Evolutionary conservation across 2,888 invertebrate genomes (phyloP).

Genomic region (Arctia plantaginis): DNA sequence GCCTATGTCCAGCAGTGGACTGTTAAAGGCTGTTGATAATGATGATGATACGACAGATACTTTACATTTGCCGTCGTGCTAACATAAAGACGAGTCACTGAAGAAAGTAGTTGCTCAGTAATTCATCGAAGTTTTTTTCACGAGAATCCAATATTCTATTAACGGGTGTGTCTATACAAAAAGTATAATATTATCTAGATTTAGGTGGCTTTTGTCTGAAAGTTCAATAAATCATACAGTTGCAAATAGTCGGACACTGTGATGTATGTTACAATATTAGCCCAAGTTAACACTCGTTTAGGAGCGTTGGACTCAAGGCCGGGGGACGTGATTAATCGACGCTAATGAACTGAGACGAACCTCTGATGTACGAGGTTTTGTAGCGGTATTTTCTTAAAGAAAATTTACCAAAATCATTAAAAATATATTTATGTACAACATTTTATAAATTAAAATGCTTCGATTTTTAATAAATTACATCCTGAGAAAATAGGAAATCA

Average conservation of each 20-base stretch:
- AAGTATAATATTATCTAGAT: not conserved
- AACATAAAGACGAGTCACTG: not conserved
- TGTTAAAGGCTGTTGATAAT: no score
- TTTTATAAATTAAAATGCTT: not conserved
- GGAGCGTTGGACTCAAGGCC: slow-evolving; percentile 54
- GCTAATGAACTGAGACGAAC: slow-evolving; percentile 61
- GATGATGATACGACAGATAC: no score
- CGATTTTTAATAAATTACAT: not conserved
- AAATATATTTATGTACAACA: not conserved
- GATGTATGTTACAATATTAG: slow-evolving; percentile 54
- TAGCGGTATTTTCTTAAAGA: slow-evolving; percentile 6
- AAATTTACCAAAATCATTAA: not conserved
- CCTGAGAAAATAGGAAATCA: not conserved
- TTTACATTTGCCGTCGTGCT: no score
- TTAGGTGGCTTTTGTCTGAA: not conserved
- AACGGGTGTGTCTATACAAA: not conserved
- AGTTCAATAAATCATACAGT: slow-evolving; percentile 41
- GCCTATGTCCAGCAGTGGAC: no score
- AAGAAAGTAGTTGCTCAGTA: not conserved
- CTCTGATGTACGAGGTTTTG: slow-evolving; percentile 33
- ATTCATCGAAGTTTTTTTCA: not conserved
- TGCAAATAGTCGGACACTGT: slow-evolving; percentile 42
- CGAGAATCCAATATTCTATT: not conserved
- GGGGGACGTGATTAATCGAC: slow-evolving; percentile 59
- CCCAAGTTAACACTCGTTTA: slow-evolving; percentile 60